A percentile compares a stretch with the other conserved stretches of the same genome.
These are phyloP conservation scores for Esperia sulphurella DNA, from an alignment of 2,888 invertebrate genomes.

Conservation along the genomic window DNA sequence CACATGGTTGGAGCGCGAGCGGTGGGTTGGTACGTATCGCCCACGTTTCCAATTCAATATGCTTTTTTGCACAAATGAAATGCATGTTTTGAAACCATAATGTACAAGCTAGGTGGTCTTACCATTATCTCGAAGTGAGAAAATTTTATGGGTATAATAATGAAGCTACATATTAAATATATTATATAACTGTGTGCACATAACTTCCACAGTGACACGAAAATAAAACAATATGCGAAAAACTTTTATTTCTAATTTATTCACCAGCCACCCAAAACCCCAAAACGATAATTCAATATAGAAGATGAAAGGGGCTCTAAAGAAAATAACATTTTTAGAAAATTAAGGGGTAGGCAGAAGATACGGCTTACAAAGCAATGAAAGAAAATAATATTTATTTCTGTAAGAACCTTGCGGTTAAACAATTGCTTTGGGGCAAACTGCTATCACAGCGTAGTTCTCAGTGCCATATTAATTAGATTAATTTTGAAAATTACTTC, in stretches of 20 bases:
- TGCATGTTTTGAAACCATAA: too few relatives aligned
- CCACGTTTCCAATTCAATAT: too few relatives aligned
- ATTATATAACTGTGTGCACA: too few relatives aligned
- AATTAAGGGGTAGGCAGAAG: not conserved
- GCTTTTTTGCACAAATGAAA: too few relatives aligned
- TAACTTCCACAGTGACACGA: too few relatives aligned
- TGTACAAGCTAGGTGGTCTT: too few relatives aligned
- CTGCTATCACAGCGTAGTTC: not conserved
- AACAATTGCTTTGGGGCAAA: slow-evolving; percentile 13
- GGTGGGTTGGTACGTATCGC: slow-evolving; percentile 90
- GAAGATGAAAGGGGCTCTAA: slow-evolving; percentile 12
- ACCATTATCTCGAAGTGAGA: too few relatives aligned
- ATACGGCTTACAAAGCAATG: slow-evolving; percentile 14
- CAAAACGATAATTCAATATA: slow-evolving; percentile 17
- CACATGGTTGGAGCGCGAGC: slow-evolving; percentile 94
- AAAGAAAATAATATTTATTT: slow-evolving; percentile 19
- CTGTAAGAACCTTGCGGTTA: slow-evolving; percentile 9
- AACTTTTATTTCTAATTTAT: too few relatives aligned
- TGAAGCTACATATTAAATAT: too few relatives aligned
- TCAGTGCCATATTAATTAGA: slow-evolving; percentile 4
- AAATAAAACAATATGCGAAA: too few relatives aligned
- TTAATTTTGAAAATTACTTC: slow-evolving; percentile 5
- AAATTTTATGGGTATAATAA: too few relatives aligned
- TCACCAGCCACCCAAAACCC: not conserved
- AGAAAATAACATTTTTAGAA: not conserved